Evolutionary conservation across 2,797 vertebrate genomes (phyloP).

Genomic region (Centroberyx gerrardi): DNA sequence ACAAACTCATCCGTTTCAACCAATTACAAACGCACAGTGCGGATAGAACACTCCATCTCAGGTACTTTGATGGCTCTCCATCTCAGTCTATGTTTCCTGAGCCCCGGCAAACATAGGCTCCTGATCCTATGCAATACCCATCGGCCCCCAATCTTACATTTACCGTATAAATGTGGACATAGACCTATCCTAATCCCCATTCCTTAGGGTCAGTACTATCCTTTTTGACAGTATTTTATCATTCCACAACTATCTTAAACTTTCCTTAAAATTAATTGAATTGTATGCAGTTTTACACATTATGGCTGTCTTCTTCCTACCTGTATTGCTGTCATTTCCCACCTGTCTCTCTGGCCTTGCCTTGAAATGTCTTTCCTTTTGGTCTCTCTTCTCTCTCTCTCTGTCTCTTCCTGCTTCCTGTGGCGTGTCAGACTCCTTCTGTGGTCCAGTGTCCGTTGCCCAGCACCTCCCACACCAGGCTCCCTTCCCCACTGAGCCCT

Average conservation of each 20-base stretch:
- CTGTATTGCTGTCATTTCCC: conserved; percentile 63
- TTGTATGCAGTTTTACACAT: conserved; percentile 9
- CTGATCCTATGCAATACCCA: conserved; percentile 58
- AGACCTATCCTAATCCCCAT: conserved; percentile 31
- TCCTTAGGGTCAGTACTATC: conserved; percentile 26
- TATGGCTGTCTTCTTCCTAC: conserved; percentile 53
- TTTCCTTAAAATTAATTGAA: conserved; percentile 15
- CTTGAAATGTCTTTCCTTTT: conserved; percentile 69
- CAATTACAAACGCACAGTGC: conserved; percentile 91
- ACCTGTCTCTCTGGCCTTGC: conserved; percentile 61
- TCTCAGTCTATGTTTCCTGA: conserved; percentile 81
- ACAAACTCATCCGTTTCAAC: conserved; percentile 90
- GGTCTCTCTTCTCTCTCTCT: conserved; percentile 74
- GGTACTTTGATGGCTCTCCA: conserved; percentile 90
- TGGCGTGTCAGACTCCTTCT: conserved; percentile 93
- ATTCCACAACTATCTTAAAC: neutral
- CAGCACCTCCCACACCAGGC: conserved; percentile 92
- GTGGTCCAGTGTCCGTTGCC: conserved; percentile 87
- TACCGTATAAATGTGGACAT: conserved; percentile 51
- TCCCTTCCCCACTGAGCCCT: conserved; percentile 91
- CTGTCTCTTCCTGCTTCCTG: conserved; percentile 80
- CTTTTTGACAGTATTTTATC: conserved; percentile 38
- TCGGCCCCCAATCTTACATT: conserved; percentile 48
- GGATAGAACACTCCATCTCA: conserved; percentile 91
- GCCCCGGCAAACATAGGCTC: conserved; percentile 85